A percentile compares a stretch with the other conserved stretches of the same genome.
Conservation (phyloP, 2,797 vertebrate species). For the Tragelaphus oryx region DNA sequence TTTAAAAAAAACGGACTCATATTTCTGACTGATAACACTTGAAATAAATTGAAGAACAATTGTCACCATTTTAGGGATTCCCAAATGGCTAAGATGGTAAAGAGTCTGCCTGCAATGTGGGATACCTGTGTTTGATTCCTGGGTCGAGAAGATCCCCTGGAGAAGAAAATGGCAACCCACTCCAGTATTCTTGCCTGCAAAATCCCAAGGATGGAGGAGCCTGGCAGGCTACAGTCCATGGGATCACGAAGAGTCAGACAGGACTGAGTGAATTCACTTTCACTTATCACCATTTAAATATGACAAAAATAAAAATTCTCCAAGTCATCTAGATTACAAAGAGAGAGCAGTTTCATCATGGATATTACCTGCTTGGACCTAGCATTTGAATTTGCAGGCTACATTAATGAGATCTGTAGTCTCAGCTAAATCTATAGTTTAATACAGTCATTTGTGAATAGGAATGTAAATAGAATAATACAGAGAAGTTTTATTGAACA, state of each 20-base stretch:
- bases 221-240: background rate
- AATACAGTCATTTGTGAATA: background rate
- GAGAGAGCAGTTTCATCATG: background rate
- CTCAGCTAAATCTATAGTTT: background rate
- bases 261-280: background rate
- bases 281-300: background rate
- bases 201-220: background rate
- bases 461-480: background rate
- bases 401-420: background rate
- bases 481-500: background rate
- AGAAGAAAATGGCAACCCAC: background rate
- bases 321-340: background rate
- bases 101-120: background rate
- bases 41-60: background rate
- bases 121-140: background rate
- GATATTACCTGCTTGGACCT: background rate
- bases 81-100: background rate
- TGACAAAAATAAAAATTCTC: background rate
- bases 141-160: rapidly evolving
- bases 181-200: background rate
- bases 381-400: background rate
- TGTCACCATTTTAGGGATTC: background rate
- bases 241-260: rapidly evolving
- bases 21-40: background rate
- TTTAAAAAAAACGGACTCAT: background rate